Base-by-base conservation (phyloP, 2,113 vertebrate species). In the Crotalus helleri region DNA sequence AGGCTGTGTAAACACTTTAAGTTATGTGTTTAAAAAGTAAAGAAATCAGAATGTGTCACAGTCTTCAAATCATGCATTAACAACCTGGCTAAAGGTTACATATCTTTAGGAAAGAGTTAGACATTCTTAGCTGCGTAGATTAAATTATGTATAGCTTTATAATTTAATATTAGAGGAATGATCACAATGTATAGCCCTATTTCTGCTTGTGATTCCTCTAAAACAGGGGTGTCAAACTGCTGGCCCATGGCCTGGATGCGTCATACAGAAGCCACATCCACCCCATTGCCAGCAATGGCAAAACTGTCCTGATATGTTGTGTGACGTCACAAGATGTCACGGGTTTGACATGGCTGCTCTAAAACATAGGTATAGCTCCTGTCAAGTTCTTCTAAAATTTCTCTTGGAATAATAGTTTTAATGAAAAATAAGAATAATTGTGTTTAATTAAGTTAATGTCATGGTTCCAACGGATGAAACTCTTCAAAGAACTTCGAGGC, bases 321-420 rank as follows among this genome's bases (percentile, higher is more conserved):
- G 49, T 1, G 8, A 51, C 1, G 1, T 51, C 49, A 51, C 1
- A 0, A 10, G 49, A 51, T 10, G 49, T 51, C 49, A 0, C 8
- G 1, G 9, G 49, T 51, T 51, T 51, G 49, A 51, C 49, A 51
- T 51, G 49, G 9, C 49, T 51, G 8, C n/a, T 33, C 69, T 33
- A 17, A 74, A 74, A 33, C 15, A n/a, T n/a, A 64, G 29, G 29
- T 64, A 2, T 74, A 74, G n/a, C 15, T 39, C n/a, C 69, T 74
- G n/a, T 15, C 69, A 74, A 33, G 69, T 74, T 33, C 69, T 33
- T 74, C n/a, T 33, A 33, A 74, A 74, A 74, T 74, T 74, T 33
- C 13, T 33, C 12, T 33, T 13, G 33, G 64, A 74, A 74, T 74
- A 33, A 17, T 74, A 74, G 33, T n/a, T n/a, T 33, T 33, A 74